Evolutionary conservation across 2,888 invertebrate genomes (phyloP).

Genomic region (Galerucella calmariensis): DNA sequence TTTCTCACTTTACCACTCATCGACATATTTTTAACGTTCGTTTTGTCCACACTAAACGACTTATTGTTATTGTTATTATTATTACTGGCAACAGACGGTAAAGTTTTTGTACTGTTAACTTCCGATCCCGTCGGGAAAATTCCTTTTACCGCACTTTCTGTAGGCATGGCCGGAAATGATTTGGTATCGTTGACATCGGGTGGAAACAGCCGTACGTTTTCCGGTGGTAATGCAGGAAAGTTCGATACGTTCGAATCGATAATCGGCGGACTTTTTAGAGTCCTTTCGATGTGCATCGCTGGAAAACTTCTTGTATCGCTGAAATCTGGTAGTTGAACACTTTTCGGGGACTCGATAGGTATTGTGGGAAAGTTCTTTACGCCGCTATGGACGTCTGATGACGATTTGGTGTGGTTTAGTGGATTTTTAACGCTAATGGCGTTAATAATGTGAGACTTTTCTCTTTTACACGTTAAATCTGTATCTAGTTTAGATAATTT

Average conservation of each 20-base stretch:
- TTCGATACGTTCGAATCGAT: slow-evolving; percentile 1
- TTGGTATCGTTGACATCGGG: slow-evolving; percentile 32
- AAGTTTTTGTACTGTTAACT: slow-evolving; percentile 25
- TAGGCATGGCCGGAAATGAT: slow-evolving; percentile 34
- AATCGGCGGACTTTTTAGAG: slow-evolving; percentile 21
- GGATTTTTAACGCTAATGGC: slow-evolving; percentile 14
- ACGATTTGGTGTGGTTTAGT: slow-evolving; percentile 19
- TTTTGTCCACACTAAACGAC: slow-evolving; percentile 4
- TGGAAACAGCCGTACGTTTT: slow-evolving; percentile 8
- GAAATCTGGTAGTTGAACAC: slow-evolving; percentile 52
- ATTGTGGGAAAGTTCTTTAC: slow-evolving; percentile 26
- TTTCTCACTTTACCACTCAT: slow-evolving; percentile 39
- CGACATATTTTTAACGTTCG: slow-evolving; percentile 44
- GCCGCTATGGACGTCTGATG: slow-evolving; percentile 25
- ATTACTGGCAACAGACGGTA: slow-evolving; percentile 34
- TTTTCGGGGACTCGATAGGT: slow-evolving; percentile 30
- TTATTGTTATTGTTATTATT: slow-evolving; percentile 33
- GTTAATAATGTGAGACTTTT: slow-evolving; percentile 16
- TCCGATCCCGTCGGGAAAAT: slow-evolving; percentile 18
- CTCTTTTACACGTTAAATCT: slow-evolving; percentile 27
- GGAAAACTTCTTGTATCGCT: slow-evolving; percentile 60
- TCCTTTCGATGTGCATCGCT: slow-evolving; percentile 51
- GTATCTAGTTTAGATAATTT: slow-evolving; percentile 40
- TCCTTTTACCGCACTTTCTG: slow-evolving; percentile 24
- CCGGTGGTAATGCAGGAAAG: neutral